Conservation (phyloP, 1,140 invertebrate genomes). For the Hestina assimilis region DNA sequence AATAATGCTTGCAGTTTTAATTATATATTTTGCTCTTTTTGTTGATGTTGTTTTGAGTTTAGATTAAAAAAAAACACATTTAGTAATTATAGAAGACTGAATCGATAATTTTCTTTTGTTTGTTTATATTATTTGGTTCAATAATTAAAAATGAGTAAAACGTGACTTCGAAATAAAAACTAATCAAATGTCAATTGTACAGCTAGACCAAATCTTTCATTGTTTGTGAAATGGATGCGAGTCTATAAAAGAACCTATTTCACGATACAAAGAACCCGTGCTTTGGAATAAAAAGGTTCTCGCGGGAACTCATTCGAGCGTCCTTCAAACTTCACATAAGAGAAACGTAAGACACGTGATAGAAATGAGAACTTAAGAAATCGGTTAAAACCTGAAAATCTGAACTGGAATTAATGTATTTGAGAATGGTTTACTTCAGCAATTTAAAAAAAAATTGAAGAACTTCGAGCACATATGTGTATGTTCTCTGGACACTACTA, state of each 20-base stretch:
- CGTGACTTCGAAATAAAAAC: slow-evolving; percentile 13
- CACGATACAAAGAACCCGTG: slow-evolving; percentile 67
- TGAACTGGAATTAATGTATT: no score
- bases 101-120: no score
- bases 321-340: slow-evolving; percentile 61
- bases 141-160: neutral
- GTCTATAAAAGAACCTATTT: slow-evolving; percentile 74
- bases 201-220: slow-evolving; percentile 25
- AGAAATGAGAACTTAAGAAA: slow-evolving; percentile 9
- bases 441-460: no score
- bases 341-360: slow-evolving; percentile 28
- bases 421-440: neutral
- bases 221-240: slow-evolving; percentile 44
- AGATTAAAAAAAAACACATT: no score
- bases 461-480: no score
- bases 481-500: no score
- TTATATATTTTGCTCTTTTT: no score
- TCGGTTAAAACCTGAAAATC: slow-evolving; percentile 21
- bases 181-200: slow-evolving; percentile 18
- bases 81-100: no score
- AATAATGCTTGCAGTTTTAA: no score
- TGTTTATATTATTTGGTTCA: no score
- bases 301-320: slow-evolving; percentile 43
- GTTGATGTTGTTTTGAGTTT: no score
- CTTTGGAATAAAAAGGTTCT: slow-evolving; percentile 71